These are phyloP conservation scores for Garrulus glandarius DNA, from an alignment of 2,797 vertebrate species.

Conservation along the genomic window DNA sequence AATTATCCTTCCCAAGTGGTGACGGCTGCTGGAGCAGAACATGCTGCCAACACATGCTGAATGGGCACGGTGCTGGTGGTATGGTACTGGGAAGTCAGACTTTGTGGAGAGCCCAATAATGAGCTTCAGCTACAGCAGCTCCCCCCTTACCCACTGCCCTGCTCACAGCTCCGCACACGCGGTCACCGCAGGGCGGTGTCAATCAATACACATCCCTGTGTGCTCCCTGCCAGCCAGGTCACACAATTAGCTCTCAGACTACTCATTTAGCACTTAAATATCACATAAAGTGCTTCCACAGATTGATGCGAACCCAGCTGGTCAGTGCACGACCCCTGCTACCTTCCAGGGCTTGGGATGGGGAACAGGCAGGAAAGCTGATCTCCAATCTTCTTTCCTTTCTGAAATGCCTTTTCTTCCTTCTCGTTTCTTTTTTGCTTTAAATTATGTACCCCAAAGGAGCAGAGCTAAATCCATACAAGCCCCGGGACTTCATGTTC, in stretches of 20 bases:
- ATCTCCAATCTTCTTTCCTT: background rate
- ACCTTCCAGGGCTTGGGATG: background rate
- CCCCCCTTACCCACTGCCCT: background rate
- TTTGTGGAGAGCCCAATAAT: background rate
- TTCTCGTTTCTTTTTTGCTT: background rate
- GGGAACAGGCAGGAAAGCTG: background rate
- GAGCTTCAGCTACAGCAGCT: background rate
- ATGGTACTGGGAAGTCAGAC: background rate
- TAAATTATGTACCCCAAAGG: background rate
- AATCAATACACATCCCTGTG: background rate
- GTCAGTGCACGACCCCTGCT: rapidly evolving
- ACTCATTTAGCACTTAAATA: background rate
- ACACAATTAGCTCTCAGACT: background rate
- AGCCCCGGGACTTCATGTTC: background rate
- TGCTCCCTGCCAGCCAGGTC: background rate
- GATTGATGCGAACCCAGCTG: background rate
- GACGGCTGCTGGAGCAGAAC: background rate
- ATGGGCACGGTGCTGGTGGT: rapidly evolving
- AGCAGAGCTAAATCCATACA: background rate
- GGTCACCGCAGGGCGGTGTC: rapidly evolving
- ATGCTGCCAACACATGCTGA: rapidly evolving
- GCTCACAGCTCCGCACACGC: background rate
- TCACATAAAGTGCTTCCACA: background rate
- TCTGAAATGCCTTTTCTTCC: background rate
- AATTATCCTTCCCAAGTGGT: background rate